Evolutionary conservation across 2,888 invertebrate species (phyloP).

Genomic region (Anodontia alba): DNA sequence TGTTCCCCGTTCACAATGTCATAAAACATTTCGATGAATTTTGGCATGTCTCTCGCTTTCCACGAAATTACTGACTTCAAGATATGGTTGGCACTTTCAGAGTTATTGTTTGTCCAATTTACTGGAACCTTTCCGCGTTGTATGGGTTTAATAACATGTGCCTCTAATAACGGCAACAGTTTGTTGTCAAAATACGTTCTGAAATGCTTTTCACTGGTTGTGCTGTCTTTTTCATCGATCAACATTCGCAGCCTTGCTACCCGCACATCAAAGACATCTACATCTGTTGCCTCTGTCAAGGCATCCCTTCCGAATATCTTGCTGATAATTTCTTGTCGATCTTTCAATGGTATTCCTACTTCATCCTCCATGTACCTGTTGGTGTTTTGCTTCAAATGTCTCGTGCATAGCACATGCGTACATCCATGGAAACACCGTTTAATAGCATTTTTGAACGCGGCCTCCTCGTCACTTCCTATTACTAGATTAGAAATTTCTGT

Average conservation of each 20-base stretch:
- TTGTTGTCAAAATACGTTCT: neutral
- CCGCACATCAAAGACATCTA: neutral
- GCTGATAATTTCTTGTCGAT: neutral
- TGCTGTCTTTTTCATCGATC: neutral
- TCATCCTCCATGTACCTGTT: slow-evolving; percentile 27
- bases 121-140: neutral
- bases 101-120: neutral
- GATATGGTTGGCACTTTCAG: neutral
- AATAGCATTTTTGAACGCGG: slow-evolving; percentile 34
- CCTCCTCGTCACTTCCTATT: slow-evolving; percentile 49
- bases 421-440: slow-evolving; percentile 19
- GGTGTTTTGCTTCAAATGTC: slow-evolving; percentile 46
- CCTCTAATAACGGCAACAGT: neutral
- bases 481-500: slow-evolving; percentile 11
- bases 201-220: neutral
- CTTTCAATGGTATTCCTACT: slow-evolving; percentile 8
- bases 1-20: neutral
- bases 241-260: neutral
- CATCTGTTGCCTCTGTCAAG: neutral
- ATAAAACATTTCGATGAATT: neutral
- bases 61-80: neutral
- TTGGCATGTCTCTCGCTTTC: neutral
- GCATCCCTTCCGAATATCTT: slow-evolving; percentile 16
- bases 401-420: slow-evolving; percentile 39
- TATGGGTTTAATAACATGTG: neutral